Conservation (phyloP, 2,888 invertebrate species). For the Antitype chi region DNA sequence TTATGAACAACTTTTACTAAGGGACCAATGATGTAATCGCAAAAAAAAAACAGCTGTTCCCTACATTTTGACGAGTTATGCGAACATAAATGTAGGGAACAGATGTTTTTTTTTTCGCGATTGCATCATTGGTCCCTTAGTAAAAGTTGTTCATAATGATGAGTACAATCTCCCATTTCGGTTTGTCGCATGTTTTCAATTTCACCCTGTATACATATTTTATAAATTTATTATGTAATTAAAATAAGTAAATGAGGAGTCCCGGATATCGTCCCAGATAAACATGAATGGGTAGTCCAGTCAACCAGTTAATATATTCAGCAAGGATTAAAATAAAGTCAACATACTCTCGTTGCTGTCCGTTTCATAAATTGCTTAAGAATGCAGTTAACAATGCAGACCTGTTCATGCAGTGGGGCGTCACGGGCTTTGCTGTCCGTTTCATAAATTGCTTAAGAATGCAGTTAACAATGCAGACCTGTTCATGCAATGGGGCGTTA, state of each 20-base stretch:
- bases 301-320: neutral
- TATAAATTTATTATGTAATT: constrained; percentile 39
- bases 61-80: no score
- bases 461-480: neutral
- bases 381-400: neutral
- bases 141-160: no score
- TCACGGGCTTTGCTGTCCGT: constrained; percentile 1
- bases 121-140: no score
- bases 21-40: no score
- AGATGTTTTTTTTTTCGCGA: no score
- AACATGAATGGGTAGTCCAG: neutral
- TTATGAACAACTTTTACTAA: no score
- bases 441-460: neutral
- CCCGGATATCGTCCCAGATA: neutral
- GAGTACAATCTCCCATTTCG: no score
- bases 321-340: neutral
- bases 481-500: neutral
- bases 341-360: neutral
- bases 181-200: no score
- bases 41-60: no score
- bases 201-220: constrained; percentile 53
- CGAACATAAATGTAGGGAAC: no score
- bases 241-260: constrained; percentile 11
- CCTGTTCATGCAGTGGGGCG: neutral
- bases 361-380: neutral